These are phyloP conservation scores for Pipistrellus nathusii DNA, from an alignment of 2,797 vertebrate species.

Conservation along the genomic window DNA sequence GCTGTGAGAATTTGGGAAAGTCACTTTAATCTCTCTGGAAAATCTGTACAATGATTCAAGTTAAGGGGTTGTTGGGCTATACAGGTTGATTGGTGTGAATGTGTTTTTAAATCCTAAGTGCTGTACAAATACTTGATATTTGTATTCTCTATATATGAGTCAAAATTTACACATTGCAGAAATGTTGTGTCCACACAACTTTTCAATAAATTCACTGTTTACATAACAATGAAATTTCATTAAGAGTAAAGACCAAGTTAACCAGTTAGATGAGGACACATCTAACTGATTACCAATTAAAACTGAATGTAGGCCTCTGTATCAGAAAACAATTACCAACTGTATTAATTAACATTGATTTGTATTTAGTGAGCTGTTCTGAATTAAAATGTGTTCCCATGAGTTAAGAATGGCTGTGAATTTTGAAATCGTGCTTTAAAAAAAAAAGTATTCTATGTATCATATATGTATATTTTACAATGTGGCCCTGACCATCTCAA, in stretches of 20 bases:
- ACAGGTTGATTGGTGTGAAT: background rate
- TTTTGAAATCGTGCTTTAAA: background rate
- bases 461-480: background rate
- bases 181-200: background rate
- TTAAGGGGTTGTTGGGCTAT: background rate
- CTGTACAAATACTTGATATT: background rate
- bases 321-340: slow-evolving; percentile 32
- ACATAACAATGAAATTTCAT: slow-evolving; percentile 17
- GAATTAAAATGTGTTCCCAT: slow-evolving; percentile 50
- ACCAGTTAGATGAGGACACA: background rate
- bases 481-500: background rate
- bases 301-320: background rate
- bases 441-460: background rate
- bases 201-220: slow-evolving; percentile 33
- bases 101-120: background rate
- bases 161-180: slow-evolving; percentile 6
- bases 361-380: slow-evolving; percentile 42
- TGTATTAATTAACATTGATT: slow-evolving; percentile 52
- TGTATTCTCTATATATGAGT: background rate
- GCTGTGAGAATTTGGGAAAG: background rate
- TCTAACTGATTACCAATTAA: background rate
- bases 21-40: background rate
- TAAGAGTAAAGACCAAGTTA: slow-evolving; percentile 40
- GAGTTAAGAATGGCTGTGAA: slow-evolving; percentile 5
- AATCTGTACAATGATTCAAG: background rate